Evolutionary conservation across 2,888 invertebrate species (phyloP).

Genomic region (Tetrapedia diversipes): DNA sequence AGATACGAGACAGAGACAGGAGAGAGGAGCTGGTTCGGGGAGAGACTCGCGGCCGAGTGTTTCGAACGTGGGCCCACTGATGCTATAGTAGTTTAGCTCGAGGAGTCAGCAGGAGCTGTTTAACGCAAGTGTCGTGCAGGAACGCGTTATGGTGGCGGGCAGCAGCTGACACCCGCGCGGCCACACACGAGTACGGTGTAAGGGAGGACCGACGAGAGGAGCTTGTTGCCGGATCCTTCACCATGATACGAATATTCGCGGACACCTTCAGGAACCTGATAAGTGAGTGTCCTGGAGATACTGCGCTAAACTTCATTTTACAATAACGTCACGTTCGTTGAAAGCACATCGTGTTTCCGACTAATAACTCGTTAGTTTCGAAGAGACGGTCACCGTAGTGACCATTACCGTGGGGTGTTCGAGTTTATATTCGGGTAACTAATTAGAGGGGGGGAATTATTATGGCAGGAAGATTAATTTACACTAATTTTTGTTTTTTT

Average conservation of each 20-base stretch:
- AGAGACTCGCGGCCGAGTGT: slow-evolving; percentile 44
- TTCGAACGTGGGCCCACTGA: slow-evolving; percentile 53
- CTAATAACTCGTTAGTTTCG: too few relatives aligned
- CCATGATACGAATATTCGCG: slow-evolving; percentile 79
- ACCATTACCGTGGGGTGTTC: too few relatives aligned
- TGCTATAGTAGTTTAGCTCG: slow-evolving; percentile 57
- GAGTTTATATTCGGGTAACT: too few relatives aligned
- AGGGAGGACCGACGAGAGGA: slow-evolving; percentile 37
- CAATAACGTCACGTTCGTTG: not conserved
- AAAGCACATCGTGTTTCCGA: too few relatives aligned
- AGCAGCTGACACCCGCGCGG: slow-evolving; percentile 63
- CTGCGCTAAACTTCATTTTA: not conserved
- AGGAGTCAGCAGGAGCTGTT: slow-evolving; percentile 48
- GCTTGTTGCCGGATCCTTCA: slow-evolving; percentile 54
- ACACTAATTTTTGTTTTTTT: too few relatives aligned
- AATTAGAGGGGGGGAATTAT: too few relatives aligned
- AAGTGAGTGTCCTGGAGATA: slow-evolving; percentile 75
- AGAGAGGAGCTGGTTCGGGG: slow-evolving; percentile 40
- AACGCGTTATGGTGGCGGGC: slow-evolving; percentile 66
- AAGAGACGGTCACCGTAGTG: too few relatives aligned
- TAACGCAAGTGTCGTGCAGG: slow-evolving; percentile 56
- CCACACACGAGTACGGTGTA: slow-evolving; percentile 38
- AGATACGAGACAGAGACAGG: not conserved
- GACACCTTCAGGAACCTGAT: slow-evolving; percentile 79
- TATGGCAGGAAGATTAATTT: too few relatives aligned